Conservation (phyloP, 2,888 invertebrate species). For the Caenorhabditis sulstoni region DNA sequence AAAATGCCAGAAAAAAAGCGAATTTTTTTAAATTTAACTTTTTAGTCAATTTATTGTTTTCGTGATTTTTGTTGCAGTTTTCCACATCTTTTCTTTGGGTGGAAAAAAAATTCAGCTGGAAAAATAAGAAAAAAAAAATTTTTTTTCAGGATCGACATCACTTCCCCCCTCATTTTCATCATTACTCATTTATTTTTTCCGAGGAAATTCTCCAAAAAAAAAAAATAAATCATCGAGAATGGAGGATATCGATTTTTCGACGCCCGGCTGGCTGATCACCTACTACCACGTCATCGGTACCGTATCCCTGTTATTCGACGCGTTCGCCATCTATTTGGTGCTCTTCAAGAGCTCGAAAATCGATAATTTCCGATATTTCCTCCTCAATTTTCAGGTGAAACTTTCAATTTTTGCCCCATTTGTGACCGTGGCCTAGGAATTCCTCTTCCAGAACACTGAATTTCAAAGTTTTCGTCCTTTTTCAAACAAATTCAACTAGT, state of each 20-base stretch:
- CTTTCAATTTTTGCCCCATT: neutral
- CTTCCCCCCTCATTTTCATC: too few relatives aligned
- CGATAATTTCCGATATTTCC: constrained; percentile 31
- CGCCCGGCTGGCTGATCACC: constrained; percentile 18
- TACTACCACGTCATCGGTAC: constrained; percentile 28
- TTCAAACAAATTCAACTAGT: too few relatives aligned
- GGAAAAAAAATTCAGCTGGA: too few relatives aligned
- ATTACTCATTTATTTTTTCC: neutral
- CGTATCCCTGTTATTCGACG: constrained; percentile 14
- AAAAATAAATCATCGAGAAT: too few relatives aligned
- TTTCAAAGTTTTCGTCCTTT: neutral
- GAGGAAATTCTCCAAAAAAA: too few relatives aligned
- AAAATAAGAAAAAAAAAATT: too few relatives aligned
- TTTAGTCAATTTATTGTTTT: too few relatives aligned
- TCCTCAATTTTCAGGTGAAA: constrained; percentile 31
- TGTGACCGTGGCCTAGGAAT: neutral
- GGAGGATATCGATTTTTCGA: constrained; percentile 15
- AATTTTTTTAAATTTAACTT: too few relatives aligned
- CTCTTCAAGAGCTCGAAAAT: constrained; percentile 20
- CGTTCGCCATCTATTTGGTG: constrained; percentile 15
- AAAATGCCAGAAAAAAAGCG: too few relatives aligned
- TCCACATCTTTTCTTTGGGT: too few relatives aligned
- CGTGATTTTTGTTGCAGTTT: too few relatives aligned
- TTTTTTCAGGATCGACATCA: too few relatives aligned
- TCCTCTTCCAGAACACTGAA: neutral